A percentile compares a stretch with the other conserved stretches of the same genome.
These are phyloP conservation scores for Diphyllodes magnificus DNA, from an alignment of 2,113 vertebrate genomes.

Conservation along the genomic window DNA sequence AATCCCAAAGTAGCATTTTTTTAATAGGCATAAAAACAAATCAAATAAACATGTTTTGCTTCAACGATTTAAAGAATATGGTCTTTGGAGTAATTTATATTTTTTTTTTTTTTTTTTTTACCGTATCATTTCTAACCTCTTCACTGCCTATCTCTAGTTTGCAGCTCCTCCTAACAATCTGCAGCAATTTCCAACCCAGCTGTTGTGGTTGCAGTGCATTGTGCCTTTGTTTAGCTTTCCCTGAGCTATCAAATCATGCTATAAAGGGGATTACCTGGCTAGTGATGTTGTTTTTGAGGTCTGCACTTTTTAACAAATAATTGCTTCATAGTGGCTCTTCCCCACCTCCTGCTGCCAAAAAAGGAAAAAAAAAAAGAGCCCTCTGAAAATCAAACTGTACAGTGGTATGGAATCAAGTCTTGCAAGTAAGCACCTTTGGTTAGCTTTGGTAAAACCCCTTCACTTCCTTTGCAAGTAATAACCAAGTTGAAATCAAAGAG, in stretches of 20 bases:
- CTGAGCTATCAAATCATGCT: conserved; percentile 52
- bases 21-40: conserved; percentile 83
- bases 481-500: neutral
- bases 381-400: conserved; percentile 3
- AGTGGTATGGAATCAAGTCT: neutral
- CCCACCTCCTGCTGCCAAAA: neutral
- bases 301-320: conserved; percentile 33
- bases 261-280: conserved; percentile 71
- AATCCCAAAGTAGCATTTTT: conserved; percentile 84
- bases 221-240: conserved; percentile 65
- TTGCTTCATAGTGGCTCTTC: neutral
- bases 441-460: neutral
- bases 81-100: conserved; percentile 78
- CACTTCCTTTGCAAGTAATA: neutral
- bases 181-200: conserved; percentile 69
- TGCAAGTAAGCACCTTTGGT: neutral
- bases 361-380: neutral
- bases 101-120: neutral
- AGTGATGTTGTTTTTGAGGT: conserved; percentile 45
- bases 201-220: conserved; percentile 48
- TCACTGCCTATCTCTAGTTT: conserved; percentile 70
- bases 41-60: conserved; percentile 87
- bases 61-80: conserved; percentile 79
- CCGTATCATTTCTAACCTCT: conserved; percentile 77
- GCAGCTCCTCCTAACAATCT: conserved; percentile 73